phyloP scores from a whole-genome alignment of 2,797 vertebrate species.

The Etheostoma nigrum region DNA sequence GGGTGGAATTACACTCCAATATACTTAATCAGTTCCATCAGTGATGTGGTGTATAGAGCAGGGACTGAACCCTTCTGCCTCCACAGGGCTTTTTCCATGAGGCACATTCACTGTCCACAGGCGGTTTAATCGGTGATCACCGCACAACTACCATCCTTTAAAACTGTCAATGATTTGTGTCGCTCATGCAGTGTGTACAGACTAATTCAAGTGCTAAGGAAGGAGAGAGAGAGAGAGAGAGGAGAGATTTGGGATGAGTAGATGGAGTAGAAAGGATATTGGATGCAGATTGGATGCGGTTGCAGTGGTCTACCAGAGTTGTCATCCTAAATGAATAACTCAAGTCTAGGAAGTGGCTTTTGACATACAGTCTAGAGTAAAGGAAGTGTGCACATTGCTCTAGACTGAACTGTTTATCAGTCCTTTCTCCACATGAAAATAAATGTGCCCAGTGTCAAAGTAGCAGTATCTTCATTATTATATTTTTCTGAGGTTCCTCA shows the following conservation, averaged over 20 bases:
- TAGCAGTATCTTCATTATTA: conserved; percentile 33
- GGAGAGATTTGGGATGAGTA: conserved; percentile 46
- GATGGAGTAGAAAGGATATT: conserved; percentile 55
- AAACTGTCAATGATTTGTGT: conserved; percentile 62
- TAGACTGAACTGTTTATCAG: conserved; percentile 48
- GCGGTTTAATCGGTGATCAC: conserved; percentile 44
- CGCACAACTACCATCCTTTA: conserved; percentile 55
- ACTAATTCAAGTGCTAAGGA: conserved; percentile 42
- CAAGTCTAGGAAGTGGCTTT: conserved; percentile 67
- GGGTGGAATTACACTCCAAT: conserved; percentile 84
- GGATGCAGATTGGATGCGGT: conserved; percentile 74
- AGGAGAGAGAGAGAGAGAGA: conserved; percentile 9
- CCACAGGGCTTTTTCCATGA: conserved; percentile 65
- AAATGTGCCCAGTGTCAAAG: conserved; percentile 13
- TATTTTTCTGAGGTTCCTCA: conserved; percentile 34
- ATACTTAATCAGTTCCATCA: conserved; percentile 86
- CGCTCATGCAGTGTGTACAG: conserved; percentile 41
- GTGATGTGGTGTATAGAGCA: conserved; percentile 68
- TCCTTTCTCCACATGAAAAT: conserved; percentile 16
- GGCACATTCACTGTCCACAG: conserved; percentile 61
- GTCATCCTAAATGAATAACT: conserved; percentile 67
- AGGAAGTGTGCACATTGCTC: conserved; percentile 61
- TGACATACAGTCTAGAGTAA: conserved; percentile 46
- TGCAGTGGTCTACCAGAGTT: conserved; percentile 65
- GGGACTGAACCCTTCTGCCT: conserved; percentile 39